Base-by-base conservation (phyloP, 2,113 vertebrate species). In the Montifringilla adamsi region DNA sequence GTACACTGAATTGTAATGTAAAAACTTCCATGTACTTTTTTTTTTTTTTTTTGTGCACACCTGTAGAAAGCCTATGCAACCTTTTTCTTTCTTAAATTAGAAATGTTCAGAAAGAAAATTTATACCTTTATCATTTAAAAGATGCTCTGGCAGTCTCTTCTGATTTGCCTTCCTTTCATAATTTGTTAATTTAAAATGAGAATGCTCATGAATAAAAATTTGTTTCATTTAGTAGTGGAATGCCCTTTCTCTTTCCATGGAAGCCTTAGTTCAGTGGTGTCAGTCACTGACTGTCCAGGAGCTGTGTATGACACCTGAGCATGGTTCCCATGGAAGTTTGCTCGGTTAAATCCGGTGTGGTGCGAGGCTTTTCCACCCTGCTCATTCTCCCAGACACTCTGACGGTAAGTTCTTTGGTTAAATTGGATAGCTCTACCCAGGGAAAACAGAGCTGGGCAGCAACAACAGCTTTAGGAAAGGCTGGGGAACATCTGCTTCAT, bases 1-100 rank as follows among this genome's bases (percentile, higher is more conserved):
- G 64, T 94, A 95, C 89, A 94, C 84, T 91, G 69, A 84, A 94
- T 78, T 93, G 90, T 97, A 95, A 97, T 81, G 91, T 93, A 90
- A 89, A 87, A 89, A 46, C 92, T 44, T 75, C 83, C 81, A 86
- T 89, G 90, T 97, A 93, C 68, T 93, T 89, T 13, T 69, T 35
- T 73, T 70, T 67, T 74, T 68, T 73, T 46, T 58, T 53, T 76
- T 59, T 80, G 92, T 91, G 96, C 87, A 93, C 91, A 80, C 94
- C 90, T 94, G 93, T 97, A 95, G 84, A 75, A 96, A 94, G 95
- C 70, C 97, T 97, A 93, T 97, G 97, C 98, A 98, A 95, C 69
- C 41, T 80, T 69, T 87, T 97, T 67, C 59, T 95, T 95, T 96
- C 92, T 87, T 81, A 87, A 79, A 73, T 94, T 91, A 91, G 91